Base-by-base conservation (phyloP, 92 coral and sea anemone genomes). In the Palythoa grandis region DNA sequence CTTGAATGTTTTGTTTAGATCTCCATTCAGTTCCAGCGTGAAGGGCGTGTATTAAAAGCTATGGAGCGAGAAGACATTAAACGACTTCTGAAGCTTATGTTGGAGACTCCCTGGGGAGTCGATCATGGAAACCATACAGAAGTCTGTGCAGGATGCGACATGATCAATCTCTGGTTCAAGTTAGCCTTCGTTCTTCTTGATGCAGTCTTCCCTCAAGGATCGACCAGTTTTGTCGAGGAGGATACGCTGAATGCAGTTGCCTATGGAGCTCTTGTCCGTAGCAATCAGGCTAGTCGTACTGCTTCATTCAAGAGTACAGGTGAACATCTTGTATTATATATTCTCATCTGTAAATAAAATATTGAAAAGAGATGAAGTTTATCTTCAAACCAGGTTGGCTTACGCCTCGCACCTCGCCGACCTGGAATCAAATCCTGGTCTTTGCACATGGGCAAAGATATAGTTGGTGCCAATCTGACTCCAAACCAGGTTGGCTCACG, bases 81-180 rank as follows among this genome's bases (percentile, higher is more conserved):
- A 69, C 91, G 76, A 77, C 92, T 96, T 29, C 87, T 96, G 29
- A 91, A 96, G 76, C 82, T 86, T 56, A 96, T 96, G 99, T 88
- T 96, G 50, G 99, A 96, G 40, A 89, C 92, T 52, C 89, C 98
- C 2, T 96, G 99, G 99, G 88, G 92, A 12, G 98, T 95, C 7
- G 58, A 78, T 11, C 99, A 96, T 78, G 98, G 95, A 52, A 93
- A 89, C 82, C 98, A 96, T 86, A 91, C 94, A 11, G 94, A 91
- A 14, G 86, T 91, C 48, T 96, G 99, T 50, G 92, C 91, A 69
- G 93, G 92, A 91, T 95, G 99, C 58, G 95, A 95, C 72, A 91
- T 93, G 99, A 88, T 92, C 29, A 92, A 93, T 3, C 94, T 96
- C 70, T 96, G 99, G 99, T 96, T 96, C 85, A 94, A 93, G 66